Base-by-base conservation (phyloP, 2,113 vertebrate species). In the Plestiodon gilberti region DNA sequence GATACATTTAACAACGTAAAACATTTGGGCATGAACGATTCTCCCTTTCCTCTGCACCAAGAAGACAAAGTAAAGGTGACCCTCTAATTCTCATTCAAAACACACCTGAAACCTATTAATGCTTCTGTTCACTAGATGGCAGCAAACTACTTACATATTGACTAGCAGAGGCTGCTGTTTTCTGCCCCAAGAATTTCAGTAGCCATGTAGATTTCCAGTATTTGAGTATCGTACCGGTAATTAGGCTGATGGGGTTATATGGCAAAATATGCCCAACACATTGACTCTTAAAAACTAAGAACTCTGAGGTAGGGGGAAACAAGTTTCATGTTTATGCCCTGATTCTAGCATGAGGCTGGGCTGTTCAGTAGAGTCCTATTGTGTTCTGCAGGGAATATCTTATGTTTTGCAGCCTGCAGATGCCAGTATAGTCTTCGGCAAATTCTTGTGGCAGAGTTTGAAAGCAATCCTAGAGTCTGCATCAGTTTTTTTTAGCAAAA, bases 91-190 rank as follows among this genome's bases (percentile, higher is more conserved):
- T 35, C 38, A 23, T 38, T 40, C 22, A 48, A 70, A 70, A 17
- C 30, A 33, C 35, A 25, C 64, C 52, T 78, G 17, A 59, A 61
- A 61, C 30, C 59, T 55, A 1, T 40, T 28, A 59, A 33, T 52
- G 2, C 18, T 77, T 23, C 25, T 80, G 35, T 22, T 65, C 85
- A 74, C 67, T 43, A 91, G 90, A 61, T 86, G 87, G 87, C 85
- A 83, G 74, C n/a, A 82, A 57, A 71, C 14, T 23, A 61, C 65
- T 71, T 52, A 43, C 23, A 3, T 0, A n/a, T 59, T 86, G 48
- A n/a, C 62, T 0, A 65, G 6, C 23, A 2, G 22, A 3, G n/a
- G 43, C 22, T 65, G 22, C 1, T 64, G 20, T 81, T 28, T 55
- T 35, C 22, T 59, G 55, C 22, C 18, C 20, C 33, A 33, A 6